phyloP scores from a whole-genome alignment of 2,888 invertebrate genomes.

The Agonopterix subpropinquella region DNA sequence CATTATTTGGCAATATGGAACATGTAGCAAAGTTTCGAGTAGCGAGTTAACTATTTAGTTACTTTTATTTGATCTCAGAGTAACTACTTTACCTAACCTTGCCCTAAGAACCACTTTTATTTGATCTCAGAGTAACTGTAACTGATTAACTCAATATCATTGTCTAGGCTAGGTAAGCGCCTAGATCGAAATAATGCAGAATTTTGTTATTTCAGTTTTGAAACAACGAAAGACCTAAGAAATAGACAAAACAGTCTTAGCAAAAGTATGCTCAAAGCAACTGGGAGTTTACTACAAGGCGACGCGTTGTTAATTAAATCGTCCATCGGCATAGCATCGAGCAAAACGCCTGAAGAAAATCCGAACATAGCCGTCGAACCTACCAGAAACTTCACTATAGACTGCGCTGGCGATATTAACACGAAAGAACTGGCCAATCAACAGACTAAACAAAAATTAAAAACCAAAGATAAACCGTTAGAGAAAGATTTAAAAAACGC shows the following conservation, averaged over 20 bases:
- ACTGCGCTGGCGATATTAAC: slow-evolving; percentile 20
- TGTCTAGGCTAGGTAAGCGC: too few relatives aligned
- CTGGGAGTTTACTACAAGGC: slow-evolving; percentile 58
- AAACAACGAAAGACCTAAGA: slow-evolving; percentile 64
- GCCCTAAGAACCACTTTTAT: too few relatives aligned
- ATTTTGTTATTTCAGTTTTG: slow-evolving; percentile 36
- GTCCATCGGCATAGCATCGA: slow-evolving; percentile 42
- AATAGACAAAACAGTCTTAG: slow-evolving; percentile 66
- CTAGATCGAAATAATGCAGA: too few relatives aligned
- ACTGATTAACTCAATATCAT: too few relatives aligned
- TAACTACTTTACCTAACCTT: too few relatives aligned
- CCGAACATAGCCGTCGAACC: slow-evolving; percentile 45
- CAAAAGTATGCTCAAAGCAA: slow-evolving; percentile 64
- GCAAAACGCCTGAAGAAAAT: slow-evolving; percentile 49
- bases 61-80: too few relatives aligned
- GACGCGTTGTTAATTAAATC: slow-evolving; percentile 64
- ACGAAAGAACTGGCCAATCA: slow-evolving; percentile 36
- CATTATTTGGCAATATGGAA: too few relatives aligned
- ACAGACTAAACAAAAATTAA: slow-evolving; percentile 44
- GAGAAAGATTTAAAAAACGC: slow-evolving; percentile 63
- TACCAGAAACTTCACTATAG: slow-evolving; percentile 23
- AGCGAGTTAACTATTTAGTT: too few relatives aligned
- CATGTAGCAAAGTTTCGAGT: too few relatives aligned
- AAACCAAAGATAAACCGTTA: slow-evolving; percentile 45
- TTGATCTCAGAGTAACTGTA: too few relatives aligned